These are phyloP conservation scores for Drosophila sulfurigaster DNA, from an alignment of 1,140 invertebrate species.

Conservation along the genomic window DNA sequence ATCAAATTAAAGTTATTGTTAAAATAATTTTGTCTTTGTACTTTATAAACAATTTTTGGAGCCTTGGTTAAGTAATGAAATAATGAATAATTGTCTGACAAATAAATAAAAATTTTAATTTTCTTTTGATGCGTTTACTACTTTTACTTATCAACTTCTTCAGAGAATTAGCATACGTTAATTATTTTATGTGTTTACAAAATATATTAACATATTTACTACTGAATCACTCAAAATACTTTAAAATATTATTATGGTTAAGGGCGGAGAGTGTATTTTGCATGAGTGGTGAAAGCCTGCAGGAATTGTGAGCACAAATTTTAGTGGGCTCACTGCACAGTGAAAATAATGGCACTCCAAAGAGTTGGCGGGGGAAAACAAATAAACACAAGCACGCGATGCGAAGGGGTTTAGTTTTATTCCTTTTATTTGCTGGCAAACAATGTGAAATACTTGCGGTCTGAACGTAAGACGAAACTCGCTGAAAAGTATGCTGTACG, in stretches of 20 bases:
- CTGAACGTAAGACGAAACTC: constrained; percentile 57
- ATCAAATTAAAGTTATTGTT: too few relatives aligned
- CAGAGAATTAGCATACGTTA: too few relatives aligned
- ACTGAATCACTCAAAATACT: neutral
- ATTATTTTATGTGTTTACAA: too few relatives aligned
- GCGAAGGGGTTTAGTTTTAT: constrained; percentile 46
- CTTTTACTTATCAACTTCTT: too few relatives aligned
- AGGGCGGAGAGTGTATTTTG: constrained; percentile 2
- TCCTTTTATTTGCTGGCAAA: constrained; percentile 70
- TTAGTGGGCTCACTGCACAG: constrained; percentile 24
- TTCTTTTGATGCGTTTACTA: too few relatives aligned
- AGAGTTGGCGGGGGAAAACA: constrained; percentile 34
- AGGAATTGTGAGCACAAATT: constrained; percentile 40
- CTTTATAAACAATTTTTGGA: too few relatives aligned
- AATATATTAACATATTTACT: too few relatives aligned
- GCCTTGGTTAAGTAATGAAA: too few relatives aligned
- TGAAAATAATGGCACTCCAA: constrained; percentile 31
- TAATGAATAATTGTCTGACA: too few relatives aligned
- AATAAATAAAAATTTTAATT: too few relatives aligned
- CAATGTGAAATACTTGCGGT: constrained; percentile 72
- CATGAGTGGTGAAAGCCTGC: constrained; percentile 8
- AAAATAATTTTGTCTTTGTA: too few relatives aligned
- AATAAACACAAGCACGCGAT: constrained; percentile 32
- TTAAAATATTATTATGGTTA: constrained; percentile 12
- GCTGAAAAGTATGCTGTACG: constrained; percentile 46